Conservation (phyloP, 2,888 invertebrate species). For the Apamea epomidion region DNA sequence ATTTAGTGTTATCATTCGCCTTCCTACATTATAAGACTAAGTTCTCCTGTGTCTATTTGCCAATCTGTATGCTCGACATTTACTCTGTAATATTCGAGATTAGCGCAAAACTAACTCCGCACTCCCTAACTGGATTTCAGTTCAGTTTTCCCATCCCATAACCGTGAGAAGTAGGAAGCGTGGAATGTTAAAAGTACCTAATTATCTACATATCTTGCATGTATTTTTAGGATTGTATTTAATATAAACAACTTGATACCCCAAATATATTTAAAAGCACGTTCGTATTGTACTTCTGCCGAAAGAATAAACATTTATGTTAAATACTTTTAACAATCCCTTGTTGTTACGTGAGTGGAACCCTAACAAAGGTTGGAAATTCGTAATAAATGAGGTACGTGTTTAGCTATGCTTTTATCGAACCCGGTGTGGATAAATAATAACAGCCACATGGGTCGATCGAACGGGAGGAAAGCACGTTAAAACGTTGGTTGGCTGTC, state of each 20-base stretch:
- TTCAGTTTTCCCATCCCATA: slow-evolving; percentile 35
- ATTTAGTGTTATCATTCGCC: neutral
- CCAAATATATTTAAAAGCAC: slow-evolving; percentile 48
- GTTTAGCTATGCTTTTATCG: neutral
- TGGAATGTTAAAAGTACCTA: slow-evolving; percentile 37
- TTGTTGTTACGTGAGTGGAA: slow-evolving; percentile 29
- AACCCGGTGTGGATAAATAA: neutral
- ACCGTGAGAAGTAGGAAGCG: slow-evolving; percentile 31
- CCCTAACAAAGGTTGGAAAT: slow-evolving; percentile 1
- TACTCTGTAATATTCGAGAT: slow-evolving; percentile 44
- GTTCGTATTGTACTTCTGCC: slow-evolving; percentile 37
- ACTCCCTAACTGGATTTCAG: slow-evolving; percentile 35
- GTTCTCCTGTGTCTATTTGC: slow-evolving; percentile 30
- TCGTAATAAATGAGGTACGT: neutral
- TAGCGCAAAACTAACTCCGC: slow-evolving; percentile 38
- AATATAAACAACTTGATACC: slow-evolving; percentile 36
- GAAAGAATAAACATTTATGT: slow-evolving; percentile 51
- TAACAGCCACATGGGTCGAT: neutral
- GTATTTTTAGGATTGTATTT: slow-evolving; percentile 38
- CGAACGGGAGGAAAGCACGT: neutral
- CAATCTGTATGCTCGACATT: slow-evolving; percentile 15
- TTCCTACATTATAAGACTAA: slow-evolving; percentile 10
- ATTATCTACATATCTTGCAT: slow-evolving; percentile 45
- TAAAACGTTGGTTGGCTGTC: neutral
- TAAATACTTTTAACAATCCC: slow-evolving; percentile 37